Evolutionary conservation across 2,888 invertebrate species (phyloP), one percentile per base, ranked within the genome.

Genomic region (Candidula unifasciata): DNA sequence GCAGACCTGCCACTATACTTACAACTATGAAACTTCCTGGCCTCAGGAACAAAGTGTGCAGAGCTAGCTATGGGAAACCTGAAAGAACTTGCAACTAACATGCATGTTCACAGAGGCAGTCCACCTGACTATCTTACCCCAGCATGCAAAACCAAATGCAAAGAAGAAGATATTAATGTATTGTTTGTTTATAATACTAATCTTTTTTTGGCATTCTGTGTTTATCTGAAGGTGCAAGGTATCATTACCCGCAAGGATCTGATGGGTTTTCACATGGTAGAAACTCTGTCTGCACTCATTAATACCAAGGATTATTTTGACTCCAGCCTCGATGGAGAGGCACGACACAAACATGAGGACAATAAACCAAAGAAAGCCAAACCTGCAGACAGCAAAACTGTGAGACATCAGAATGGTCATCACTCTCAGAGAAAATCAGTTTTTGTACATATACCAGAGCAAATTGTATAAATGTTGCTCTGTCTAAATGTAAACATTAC

Each of bases 171-270:
- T n/a, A n/a, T n/a, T n/a, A n/a, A n/a, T n/a, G n/a, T n/a, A n/a
- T n/a, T n/a, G n/a, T n/a, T n/a, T n/a, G n/a, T n/a, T n/a, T 10
- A 44, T 44, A 44, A 10, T 60, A n/a, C 5, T 69, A 60, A 5
- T 16, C 60, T 60, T 60, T 60, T 33, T n/a, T 24, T 0, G 16
- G n/a, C 16, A 30, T 27, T n/a, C 21, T 54, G 2, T 54, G 52
- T 52, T 6, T 54, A 13, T 44, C 18, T 30, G 18, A 33, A 85
- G 85, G 85, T 85, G 18, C 33, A 52, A 54, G 94, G 94, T n/a
- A 92, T 94, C 27, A 91, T 94, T 24, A 94, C 94, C 0, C 88
- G 94, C n/a, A 94, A 94, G 85, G 94, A 94, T 89, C 88, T 94
- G 60, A 94, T 94, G 93, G 94, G 94, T 1, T 94, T 93, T 88